Base-by-base conservation (phyloP, 2,888 invertebrate species). In the Nineta flava region DNA sequence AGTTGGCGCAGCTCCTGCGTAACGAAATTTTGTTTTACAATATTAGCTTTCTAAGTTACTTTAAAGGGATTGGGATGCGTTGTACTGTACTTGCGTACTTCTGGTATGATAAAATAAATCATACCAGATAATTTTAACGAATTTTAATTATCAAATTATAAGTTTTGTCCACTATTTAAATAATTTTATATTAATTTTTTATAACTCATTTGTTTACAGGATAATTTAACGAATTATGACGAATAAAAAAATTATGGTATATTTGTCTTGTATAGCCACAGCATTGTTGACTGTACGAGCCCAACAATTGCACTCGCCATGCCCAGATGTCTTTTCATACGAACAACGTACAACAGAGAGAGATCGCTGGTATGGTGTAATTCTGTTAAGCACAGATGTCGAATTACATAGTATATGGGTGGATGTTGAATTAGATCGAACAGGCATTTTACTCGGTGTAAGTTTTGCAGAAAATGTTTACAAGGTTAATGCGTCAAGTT, bases 361-460 rank as follows among this genome's bases (percentile, higher is more conserved):
- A 0, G 72, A 75, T 32, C 62, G 74, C 35, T 80, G 79, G 79
- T 75, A 76, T 54, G 80, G 76, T 0, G 70, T 70, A 2, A 66
- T 79, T 32, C 67, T 69, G 51, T 57, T 79, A 1, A 70, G 68
- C 12, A 74, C 75, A 0, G 70, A 72, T 47, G 76, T 74, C 57
- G 73, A 71, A 0, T 65, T 79, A 2, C 71, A 73, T 49, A 78
- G 79, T 1, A 62, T 79, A 4, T 76, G 76, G 72, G 60, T 80
- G 9, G 73, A 74, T 49, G 64, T 80, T 1, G 70, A 70, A 17
- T 59, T 80, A 47, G 78, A 80, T 55, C 62, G 67, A 48, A 73
- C 72, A 51, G 77, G 76, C n/a, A 72, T 75, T 57, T 68, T 76
- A 42, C 62, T 81, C 43, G 76, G 76, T 59, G 80, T 80, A 59